phyloP scores from a whole-genome alignment of 1,140 invertebrate genomes.

The Drosophila prosaltans region DNA sequence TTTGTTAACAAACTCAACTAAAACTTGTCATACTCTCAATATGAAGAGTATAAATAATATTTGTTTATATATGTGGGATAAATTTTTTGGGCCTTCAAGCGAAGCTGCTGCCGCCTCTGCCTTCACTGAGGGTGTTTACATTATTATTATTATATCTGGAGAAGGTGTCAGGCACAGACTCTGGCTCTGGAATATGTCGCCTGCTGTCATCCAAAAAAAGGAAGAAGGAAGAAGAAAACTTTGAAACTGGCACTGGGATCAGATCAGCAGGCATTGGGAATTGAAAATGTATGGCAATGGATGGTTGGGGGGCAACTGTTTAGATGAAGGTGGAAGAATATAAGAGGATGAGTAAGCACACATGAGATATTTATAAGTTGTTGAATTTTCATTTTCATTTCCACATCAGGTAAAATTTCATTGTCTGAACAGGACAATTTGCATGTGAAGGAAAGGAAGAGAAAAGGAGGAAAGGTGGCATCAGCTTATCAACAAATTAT shows the following conservation, averaged over 20 bases:
- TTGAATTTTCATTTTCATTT: constrained; percentile 76
- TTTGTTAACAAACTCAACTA: background rate
- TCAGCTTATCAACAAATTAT: constrained; percentile 42
- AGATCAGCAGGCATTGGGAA: constrained; percentile 14
- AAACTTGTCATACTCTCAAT: background rate
- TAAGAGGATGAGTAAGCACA: constrained; percentile 33
- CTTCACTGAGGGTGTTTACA: constrained; percentile 27
- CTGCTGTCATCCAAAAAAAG: constrained; percentile 6
- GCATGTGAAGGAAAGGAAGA: constrained; percentile 32
- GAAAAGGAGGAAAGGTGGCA: background rate
- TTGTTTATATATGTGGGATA: constrained; percentile 74
- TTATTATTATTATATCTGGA: constrained; percentile 50
- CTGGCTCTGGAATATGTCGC: constrained; percentile 21
- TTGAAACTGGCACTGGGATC: constrained; percentile 16
- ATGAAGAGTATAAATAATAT: constrained; percentile 51
- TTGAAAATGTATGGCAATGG: constrained; percentile 12
- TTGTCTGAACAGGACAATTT: constrained; percentile 66
- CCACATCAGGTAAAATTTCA: constrained; percentile 58
- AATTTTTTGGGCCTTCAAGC: constrained; percentile 45
- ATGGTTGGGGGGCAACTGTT: no score
- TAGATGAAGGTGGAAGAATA: constrained; percentile 12
- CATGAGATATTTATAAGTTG: constrained; percentile 67
- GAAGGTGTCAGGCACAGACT: constrained; percentile 67
- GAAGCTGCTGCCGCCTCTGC: constrained; percentile 12
- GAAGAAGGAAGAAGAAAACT: background rate